Base-by-base conservation (phyloP, 2,888 invertebrate genomes). In the Campaea margaritaria region DNA sequence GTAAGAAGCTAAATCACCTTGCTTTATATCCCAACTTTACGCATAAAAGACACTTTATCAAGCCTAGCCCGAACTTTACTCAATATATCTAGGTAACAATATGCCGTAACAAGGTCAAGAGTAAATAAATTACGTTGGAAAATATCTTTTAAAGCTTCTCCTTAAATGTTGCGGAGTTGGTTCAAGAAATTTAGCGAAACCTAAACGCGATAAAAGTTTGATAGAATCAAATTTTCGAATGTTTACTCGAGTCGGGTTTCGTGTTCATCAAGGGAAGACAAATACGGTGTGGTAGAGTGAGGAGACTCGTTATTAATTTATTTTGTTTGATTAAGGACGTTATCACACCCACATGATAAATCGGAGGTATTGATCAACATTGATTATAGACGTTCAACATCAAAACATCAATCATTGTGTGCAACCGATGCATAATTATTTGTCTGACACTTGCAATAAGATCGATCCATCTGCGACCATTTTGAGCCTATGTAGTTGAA, bases 1-100 rank as follows among this genome's bases (percentile, higher is more conserved):
- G 21, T 56, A 47, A 56, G 28, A 38, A 39, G 13, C 59, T 73
- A 74, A 72, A 79, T 77, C 73, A 78, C 67, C 70, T 64, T 77
- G 74, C 73, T 79, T 79, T 77, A 78, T 78, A 71, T 58, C 61
- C 62, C 66, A 79, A 79, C 68, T 79, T 79, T 69, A 60, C 59
- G 50, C 70, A 73, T 78, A 74, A 74, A 79, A 69, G 73, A 69
- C 70, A 70, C 69, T 77, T 71, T 75, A 74, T 76, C 74, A 75
- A 72, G 61, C 58, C 62, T 62, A 64, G 45, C 55, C 61, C 57
- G 50, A 74, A 78, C 60, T 73, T 76, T 66, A 64, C 62, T 65
- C 64, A 56, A 69, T 69, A 54, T 65, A 70, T 69, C 65, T 69
- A 68, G 58, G 64, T 65, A 66, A 62, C 74, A 78, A 73, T 68